Evolutionary conservation across 2,888 invertebrate genomes (phyloP).

Genomic region (Calephelis perditalis): DNA sequence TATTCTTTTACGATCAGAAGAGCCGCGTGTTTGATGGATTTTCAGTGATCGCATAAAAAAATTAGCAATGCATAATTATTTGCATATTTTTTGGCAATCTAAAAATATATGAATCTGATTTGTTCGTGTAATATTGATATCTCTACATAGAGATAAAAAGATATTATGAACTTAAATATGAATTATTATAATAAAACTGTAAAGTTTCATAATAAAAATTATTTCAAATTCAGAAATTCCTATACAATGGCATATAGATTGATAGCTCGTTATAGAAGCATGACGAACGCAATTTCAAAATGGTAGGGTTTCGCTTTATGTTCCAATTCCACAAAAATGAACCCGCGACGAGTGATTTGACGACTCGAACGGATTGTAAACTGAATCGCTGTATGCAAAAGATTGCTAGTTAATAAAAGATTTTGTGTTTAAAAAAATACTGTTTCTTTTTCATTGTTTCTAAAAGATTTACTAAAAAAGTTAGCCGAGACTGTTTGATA

Average conservation of each 20-base stretch:
- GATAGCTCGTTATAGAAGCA: constrained; percentile 44
- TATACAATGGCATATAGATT: constrained; percentile 27
- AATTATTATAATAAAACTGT: neutral
- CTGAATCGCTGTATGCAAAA: constrained; percentile 52
- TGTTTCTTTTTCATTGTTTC: no score
- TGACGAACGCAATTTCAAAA: constrained; percentile 74
- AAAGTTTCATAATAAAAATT: neutral
- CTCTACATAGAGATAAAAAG: no score
- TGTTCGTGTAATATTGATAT: no score
- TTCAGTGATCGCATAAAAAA: no score
- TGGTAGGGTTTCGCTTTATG: constrained; percentile 72
- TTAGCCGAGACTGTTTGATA: no score
- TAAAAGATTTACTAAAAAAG: no score
- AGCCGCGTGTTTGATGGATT: no score
- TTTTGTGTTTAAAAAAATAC: neutral
- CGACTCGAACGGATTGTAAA: constrained; percentile 67
- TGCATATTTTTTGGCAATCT: no score
- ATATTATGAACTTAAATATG: no score
- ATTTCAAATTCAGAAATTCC: constrained; percentile 35
- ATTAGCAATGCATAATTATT: no score
- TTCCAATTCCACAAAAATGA: constrained; percentile 71
- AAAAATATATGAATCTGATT: no score
- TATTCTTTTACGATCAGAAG: no score
- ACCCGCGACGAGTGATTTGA: constrained; percentile 69
- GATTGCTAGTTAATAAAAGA: constrained; percentile 14